Evolutionary conservation across 2,888 invertebrate genomes (phyloP), one percentile per base, ranked within the genome.

Genomic region (Eupithecia inturbata): DNA sequence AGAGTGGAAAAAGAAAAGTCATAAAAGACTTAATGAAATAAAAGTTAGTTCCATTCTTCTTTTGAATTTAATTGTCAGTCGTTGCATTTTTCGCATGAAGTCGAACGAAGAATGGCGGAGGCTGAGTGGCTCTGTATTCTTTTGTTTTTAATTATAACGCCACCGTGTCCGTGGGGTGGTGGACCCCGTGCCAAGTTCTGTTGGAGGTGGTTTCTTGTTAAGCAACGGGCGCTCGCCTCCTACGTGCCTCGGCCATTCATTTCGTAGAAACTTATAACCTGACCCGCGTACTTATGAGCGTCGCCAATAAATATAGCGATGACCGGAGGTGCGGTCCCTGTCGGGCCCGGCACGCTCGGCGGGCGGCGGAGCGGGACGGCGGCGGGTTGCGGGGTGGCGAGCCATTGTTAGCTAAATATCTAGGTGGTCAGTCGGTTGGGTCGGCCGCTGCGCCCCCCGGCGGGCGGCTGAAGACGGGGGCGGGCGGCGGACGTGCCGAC

Each of bases 111-210:
- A 84, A 81, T 85, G 87, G 89, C 85, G 90, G 92, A 92, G 91
- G 92, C 91, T 91, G 93, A 92, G 92, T 91, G 90, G 92, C 89
- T 89, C 87, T 92, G 92, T 94, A 91, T 94, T 93, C 93, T 93
- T 94, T 94, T 94, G 93, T 94, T 94, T 94, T 94, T 94, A 94
- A 94, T 94, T 94, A 94, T 94, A 94, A 93, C 88, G 91, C 89
- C 86, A 84, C 79, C 75, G 88, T 87, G 88, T 85, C 85, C 83
- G 88, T 85, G 87, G 91, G 91, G 90, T 84, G 90, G 84, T 81
- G 28, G 78, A 79, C 86, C 87, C 89, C 88, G 88, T 84, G 87
- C 87, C 88, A 88, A 91, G 89, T 89, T 89, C 89, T 86, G 87
- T 91, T 90, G 93, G 93, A 91, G 93, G 92, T 89, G 91, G 90